Evolutionary conservation across 2,888 invertebrate species (phyloP).

Genomic region (Apotomis turbidana): DNA sequence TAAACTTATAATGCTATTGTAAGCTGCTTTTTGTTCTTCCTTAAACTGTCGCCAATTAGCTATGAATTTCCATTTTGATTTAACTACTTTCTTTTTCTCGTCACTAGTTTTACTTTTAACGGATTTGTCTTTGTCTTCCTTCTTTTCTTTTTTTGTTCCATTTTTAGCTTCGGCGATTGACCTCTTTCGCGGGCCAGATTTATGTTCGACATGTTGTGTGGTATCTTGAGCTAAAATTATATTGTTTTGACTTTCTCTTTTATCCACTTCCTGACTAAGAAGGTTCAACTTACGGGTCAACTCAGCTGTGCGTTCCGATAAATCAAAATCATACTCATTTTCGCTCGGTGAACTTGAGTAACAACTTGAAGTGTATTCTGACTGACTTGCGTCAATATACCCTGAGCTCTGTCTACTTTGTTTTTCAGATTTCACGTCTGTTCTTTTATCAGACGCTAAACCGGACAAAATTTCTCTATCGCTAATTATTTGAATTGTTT

Average conservation of each 20-base stretch:
- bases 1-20: constrained; percentile 78
- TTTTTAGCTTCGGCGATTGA: constrained; percentile 56
- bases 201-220: constrained; percentile 50
- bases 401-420: constrained; percentile 74
- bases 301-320: constrained; percentile 76
- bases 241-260: constrained; percentile 58
- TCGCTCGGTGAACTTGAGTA: constrained; percentile 80
- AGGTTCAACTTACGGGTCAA: constrained; percentile 73
- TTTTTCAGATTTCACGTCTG: constrained; percentile 64
- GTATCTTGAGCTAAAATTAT: constrained; percentile 58
- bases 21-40: constrained; percentile 82
- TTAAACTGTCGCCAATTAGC: constrained; percentile 85
- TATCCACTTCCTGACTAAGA: constrained; percentile 71
- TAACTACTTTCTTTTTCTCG: constrained; percentile 57
- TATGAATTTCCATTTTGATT: constrained; percentile 74
- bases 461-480: constrained; percentile 81
- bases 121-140: constrained; percentile 45
- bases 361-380: constrained; percentile 80
- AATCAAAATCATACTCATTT: constrained; percentile 80
- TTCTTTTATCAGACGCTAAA: constrained; percentile 69
- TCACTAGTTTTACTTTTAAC: constrained; percentile 51
- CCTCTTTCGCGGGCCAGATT: constrained; percentile 65
- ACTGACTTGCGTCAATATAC: constrained; percentile 80
- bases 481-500: constrained; percentile 80
- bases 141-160: constrained; percentile 52